Conservation (phyloP, 2,113 vertebrate species). For the Pluvialis apricaria region DNA sequence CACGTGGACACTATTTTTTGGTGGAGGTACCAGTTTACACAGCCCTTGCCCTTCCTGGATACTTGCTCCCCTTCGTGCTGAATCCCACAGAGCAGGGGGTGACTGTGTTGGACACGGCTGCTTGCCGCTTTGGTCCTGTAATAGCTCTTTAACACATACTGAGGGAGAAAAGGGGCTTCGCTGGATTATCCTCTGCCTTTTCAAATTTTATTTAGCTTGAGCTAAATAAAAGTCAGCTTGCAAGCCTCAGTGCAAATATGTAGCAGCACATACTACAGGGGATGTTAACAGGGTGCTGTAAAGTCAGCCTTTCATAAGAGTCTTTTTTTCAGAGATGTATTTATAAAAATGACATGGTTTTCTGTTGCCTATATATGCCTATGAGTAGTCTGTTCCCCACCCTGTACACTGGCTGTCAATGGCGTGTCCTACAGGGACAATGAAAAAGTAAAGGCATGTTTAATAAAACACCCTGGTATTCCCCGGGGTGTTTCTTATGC, state of each 20-base stretch:
- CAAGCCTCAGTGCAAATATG: not conserved
- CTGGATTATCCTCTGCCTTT: not conserved
- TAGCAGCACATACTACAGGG: not conserved
- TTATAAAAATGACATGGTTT: not conserved
- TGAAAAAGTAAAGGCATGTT: not conserved
- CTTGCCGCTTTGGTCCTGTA: not conserved
- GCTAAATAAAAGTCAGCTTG: not conserved
- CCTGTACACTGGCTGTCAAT: not conserved
- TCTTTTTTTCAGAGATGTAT: not conserved
- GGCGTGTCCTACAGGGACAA: not conserved
- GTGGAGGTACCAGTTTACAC: not conserved
- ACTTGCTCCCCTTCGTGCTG: not conserved
- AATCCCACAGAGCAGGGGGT: not conserved
- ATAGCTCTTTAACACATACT: not conserved
- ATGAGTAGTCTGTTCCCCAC: not conserved
- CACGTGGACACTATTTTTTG: not conserved
- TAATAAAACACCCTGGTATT: conserved; percentile 5
- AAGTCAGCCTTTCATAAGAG: not conserved
- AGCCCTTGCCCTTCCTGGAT: not conserved
- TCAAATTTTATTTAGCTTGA: not conserved
- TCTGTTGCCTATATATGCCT: not conserved
- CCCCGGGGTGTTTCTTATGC: not conserved
- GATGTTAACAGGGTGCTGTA: not conserved
- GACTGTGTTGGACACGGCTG: not conserved
- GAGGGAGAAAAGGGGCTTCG: not conserved